Evolutionary conservation across 1,140 invertebrate genomes (phyloP).

Genomic region (Sesamia nonagrioides): DNA sequence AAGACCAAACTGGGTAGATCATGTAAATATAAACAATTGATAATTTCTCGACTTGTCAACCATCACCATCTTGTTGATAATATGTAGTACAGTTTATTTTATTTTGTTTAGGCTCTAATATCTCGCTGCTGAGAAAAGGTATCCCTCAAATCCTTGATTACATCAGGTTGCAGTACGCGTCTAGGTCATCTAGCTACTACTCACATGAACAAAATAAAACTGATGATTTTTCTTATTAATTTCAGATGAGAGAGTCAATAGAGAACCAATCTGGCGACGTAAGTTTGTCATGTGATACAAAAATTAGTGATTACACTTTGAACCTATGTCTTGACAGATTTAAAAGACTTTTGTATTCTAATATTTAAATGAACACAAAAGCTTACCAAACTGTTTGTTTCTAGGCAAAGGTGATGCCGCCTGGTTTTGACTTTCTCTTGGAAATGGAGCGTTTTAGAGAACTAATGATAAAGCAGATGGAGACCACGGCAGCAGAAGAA

Average conservation of each 20-base stretch:
- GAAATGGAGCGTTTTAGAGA: slow-evolving; percentile 75
- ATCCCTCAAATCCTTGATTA: no score
- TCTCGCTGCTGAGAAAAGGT: no score
- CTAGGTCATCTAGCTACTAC: not conserved
- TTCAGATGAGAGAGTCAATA: slow-evolving; percentile 28
- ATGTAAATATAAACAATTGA: no score
- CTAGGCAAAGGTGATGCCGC: not conserved
- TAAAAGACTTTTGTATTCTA: no score
- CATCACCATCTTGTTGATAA: no score
- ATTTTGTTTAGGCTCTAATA: no score
- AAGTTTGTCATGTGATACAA: not conserved
- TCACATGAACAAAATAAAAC: not conserved
- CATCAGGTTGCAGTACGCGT: no score
- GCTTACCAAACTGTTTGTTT: not conserved
- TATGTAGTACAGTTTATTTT: no score
- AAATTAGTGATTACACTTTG: no score
- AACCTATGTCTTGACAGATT: no score
- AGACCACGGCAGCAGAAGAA: slow-evolving; percentile 76
- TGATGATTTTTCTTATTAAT: slow-evolving; percentile 2
- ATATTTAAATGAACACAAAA: not conserved
- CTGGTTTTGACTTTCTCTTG: slow-evolving; percentile 68
- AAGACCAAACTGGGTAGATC: no score
- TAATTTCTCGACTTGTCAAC: no score
- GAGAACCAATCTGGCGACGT: not conserved
- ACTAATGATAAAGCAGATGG: slow-evolving; percentile 76